These are phyloP conservation scores for Myotis lucifugus DNA, from an alignment of 2,113 vertebrate species.

Conservation along the genomic window DNA sequence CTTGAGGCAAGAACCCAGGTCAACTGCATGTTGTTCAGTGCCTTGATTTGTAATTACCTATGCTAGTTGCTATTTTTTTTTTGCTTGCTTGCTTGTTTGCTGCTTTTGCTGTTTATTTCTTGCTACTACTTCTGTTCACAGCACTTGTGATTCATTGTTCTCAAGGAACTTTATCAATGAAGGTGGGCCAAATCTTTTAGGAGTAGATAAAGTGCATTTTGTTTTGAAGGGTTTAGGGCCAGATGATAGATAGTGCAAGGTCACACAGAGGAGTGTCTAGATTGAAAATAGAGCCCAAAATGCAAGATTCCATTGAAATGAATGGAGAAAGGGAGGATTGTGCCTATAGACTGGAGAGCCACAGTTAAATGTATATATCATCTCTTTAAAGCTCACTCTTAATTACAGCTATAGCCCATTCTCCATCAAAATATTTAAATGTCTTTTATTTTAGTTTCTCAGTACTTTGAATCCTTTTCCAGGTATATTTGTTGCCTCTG, in stretches of 20 bases:
- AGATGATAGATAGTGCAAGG: background rate
- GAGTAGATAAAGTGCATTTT: background rate
- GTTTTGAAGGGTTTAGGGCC: background rate
- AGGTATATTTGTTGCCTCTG: background rate
- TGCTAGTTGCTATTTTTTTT: background rate
- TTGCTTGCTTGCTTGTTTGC: background rate
- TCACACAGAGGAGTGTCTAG: background rate
- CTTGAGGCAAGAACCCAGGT: background rate
- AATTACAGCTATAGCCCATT: background rate
- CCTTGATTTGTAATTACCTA: conserved; percentile 5
- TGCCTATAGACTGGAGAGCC: background rate
- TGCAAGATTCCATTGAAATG: background rate
- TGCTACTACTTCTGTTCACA: background rate
- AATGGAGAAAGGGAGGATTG: background rate
- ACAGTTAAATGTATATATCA: background rate
- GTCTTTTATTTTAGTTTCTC: background rate
- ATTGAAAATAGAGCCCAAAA: conserved; percentile 16
- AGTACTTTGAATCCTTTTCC: background rate
- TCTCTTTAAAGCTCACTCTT: conserved; percentile 23
- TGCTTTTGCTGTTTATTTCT: conserved; percentile 13
- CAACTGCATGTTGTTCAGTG: background rate
- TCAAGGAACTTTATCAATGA: background rate
- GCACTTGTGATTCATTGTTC: background rate
- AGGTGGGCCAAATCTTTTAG: background rate
- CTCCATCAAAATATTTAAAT: conserved; percentile 6